A percentile compares a stretch with the other conserved stretches of the same genome.
These are phyloP conservation scores for Halictus rubicundus DNA, from an alignment of 1,140 invertebrate species.

Conservation along the genomic window DNA sequence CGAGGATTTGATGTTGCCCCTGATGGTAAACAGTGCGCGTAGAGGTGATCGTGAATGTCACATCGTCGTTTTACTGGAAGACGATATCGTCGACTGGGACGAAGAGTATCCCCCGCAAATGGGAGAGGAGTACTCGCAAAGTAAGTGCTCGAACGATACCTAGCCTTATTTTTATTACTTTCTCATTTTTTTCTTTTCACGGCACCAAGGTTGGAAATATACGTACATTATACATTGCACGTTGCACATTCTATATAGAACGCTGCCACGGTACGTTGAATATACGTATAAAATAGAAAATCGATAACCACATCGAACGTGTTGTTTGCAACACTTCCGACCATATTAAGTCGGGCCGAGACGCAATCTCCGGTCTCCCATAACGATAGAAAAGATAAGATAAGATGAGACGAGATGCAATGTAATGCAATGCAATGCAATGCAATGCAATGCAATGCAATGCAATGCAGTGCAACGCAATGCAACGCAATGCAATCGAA, in stretches of 20 bases:
- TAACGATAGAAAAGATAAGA: too few species aligned
- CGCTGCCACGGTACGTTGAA: conserved; percentile 4
- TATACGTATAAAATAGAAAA: conserved; percentile 18
- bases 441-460: too few species aligned
- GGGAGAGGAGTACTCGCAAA: conserved; percentile 99
- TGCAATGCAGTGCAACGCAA: too few species aligned
- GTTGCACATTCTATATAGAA: too few species aligned
- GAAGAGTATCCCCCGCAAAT: conserved; percentile 99
- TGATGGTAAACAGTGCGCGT: conserved; percentile 97
- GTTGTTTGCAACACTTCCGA: background rate
- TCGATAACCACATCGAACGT: conserved; percentile 17
- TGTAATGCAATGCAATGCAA: too few species aligned
- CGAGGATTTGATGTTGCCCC: conserved; percentile 96
- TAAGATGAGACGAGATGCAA: too few species aligned
- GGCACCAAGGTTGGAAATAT: conserved; percentile 25
- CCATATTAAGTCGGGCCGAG: background rate
- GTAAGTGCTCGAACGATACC: conserved; percentile 78
- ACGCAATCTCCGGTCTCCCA: too few species aligned
- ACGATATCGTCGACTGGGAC: conserved; percentile 99
- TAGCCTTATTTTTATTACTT: conserved; percentile 1
- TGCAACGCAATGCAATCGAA: too few species aligned
- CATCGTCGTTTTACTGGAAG: conserved; percentile 96
- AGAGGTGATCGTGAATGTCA: conserved; percentile 94
- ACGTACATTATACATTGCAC: too few species aligned
- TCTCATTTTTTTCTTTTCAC: background rate